These are phyloP conservation scores for Serilophus lunatus DNA, from an alignment of 2,113 vertebrate genomes.

Conservation along the genomic window DNA sequence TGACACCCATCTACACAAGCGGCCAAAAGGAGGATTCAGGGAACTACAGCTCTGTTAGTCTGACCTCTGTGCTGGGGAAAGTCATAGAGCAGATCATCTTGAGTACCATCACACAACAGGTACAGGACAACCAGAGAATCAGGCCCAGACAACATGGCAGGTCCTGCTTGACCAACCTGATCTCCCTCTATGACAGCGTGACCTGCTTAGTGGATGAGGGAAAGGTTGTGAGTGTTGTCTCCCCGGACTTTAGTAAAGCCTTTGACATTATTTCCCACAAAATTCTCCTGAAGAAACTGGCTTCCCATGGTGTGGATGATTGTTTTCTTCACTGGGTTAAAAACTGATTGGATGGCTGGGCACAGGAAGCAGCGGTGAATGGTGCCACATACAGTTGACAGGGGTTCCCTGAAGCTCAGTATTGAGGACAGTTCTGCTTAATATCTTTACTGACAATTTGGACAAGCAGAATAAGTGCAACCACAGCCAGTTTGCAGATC, in stretches of 20 bases:
- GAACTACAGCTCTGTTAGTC: neutral
- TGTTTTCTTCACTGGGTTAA: neutral
- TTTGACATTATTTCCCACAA: neutral
- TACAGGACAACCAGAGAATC: neutral
- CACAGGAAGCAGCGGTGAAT: neutral
- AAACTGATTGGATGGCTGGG: neutral
- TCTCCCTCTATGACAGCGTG: neutral
- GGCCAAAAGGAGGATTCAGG: neutral
- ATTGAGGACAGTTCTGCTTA: neutral
- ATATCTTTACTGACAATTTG: neutral
- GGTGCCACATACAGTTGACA: neutral
- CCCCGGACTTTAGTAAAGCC: neutral
- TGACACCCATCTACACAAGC: neutral
- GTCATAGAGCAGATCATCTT: neutral
- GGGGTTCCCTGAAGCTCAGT: neutral
- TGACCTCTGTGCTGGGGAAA: fast-evolving
- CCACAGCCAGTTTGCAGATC: neutral
- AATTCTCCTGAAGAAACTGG: neutral
- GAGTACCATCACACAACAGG: neutral
- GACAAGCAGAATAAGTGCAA: neutral
- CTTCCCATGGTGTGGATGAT: neutral
- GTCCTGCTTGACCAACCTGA: neutral
- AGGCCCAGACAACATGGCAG: neutral
- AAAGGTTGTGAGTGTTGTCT: neutral
- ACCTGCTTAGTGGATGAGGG: neutral